phyloP scores from a whole-genome alignment of 2,113 vertebrate genomes.

The Globicephala melas region DNA sequence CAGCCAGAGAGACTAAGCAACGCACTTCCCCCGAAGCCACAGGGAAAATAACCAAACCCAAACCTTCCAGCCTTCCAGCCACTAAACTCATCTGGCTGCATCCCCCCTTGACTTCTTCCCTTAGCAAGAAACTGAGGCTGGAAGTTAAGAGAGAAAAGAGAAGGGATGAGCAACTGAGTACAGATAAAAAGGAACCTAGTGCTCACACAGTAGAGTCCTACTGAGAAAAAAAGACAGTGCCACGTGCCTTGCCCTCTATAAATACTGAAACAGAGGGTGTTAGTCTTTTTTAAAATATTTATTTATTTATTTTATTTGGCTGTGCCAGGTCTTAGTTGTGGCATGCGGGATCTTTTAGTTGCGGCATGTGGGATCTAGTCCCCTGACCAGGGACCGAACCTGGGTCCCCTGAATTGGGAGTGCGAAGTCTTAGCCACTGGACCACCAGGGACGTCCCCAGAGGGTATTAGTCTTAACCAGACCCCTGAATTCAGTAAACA shows the following conservation, averaged over 20 bases:
- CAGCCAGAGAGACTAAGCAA: background rate
- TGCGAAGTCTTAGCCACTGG: too few relatives aligned
- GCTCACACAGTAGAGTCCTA: background rate
- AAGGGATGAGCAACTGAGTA: background rate
- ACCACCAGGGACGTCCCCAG: background rate
- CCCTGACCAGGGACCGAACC: too few relatives aligned
- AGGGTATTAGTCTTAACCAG: background rate
- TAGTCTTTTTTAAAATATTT: background rate
- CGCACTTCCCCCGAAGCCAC: background rate
- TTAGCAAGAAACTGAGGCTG: background rate
- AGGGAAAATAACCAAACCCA: background rate
- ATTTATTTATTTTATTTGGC: too few relatives aligned
- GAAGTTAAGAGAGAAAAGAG: background rate
- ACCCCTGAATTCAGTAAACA: background rate
- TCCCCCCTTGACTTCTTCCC: background rate
- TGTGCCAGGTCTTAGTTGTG: too few relatives aligned
- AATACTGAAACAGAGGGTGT: background rate
- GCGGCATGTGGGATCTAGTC: too few relatives aligned
- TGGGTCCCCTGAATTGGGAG: too few relatives aligned
- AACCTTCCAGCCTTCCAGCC: background rate
- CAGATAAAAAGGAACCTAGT: background rate
- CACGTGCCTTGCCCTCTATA: accelerated
- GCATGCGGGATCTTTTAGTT: too few relatives aligned
- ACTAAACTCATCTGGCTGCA: too few relatives aligned
- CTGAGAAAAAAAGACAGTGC: background rate